Percentiles rank a stretch among this genome's conserved stretches.
Evolutionary conservation across 2,113 vertebrate species (phyloP).

Genomic region (Poicephalus meyeri): DNA sequence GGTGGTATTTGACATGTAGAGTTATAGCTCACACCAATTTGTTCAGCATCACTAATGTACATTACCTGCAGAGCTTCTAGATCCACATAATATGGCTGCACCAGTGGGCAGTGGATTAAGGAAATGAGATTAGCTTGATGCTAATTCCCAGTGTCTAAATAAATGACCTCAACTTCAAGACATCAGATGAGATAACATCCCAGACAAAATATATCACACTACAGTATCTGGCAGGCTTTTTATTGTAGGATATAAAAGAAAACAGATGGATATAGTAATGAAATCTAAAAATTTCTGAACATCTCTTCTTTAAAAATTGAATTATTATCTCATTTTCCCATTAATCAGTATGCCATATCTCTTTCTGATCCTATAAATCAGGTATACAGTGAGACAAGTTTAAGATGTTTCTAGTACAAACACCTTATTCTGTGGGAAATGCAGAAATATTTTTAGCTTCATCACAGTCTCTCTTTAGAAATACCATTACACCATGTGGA

Average conservation of each 20-base stretch:
- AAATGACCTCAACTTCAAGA: slow-evolving; percentile 54
- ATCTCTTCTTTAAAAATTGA: slow-evolving; percentile 16
- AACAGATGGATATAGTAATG: slow-evolving; percentile 43
- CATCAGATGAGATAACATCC: slow-evolving; percentile 32
- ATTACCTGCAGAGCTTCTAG: slow-evolving; percentile 9
- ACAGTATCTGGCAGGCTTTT: neutral
- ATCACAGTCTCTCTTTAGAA: neutral
- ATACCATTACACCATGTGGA: neutral
- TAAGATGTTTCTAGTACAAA: neutral
- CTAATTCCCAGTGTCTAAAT: slow-evolving; percentile 37
- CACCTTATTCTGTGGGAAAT: neutral
- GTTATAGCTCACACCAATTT: neutral
- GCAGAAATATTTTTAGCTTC: neutral
- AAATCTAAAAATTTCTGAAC: slow-evolving; percentile 51
- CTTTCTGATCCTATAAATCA: slow-evolving; percentile 40
- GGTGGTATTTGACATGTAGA: slow-evolving; percentile 5
- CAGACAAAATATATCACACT: slow-evolving; percentile 9
- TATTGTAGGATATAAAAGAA: slow-evolving; percentile 33
- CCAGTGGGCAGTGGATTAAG: slow-evolving; percentile 9
- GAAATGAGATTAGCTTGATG: slow-evolving; percentile 35
- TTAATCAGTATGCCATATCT: slow-evolving; percentile 9
- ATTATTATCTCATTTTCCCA: slow-evolving; percentile 6
- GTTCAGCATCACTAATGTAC: neutral
- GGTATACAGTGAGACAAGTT: neutral
- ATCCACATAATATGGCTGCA: neutral